Evolutionary conservation across 2,888 invertebrate species (phyloP).

Genomic region (Boloria euphrosyne): DNA sequence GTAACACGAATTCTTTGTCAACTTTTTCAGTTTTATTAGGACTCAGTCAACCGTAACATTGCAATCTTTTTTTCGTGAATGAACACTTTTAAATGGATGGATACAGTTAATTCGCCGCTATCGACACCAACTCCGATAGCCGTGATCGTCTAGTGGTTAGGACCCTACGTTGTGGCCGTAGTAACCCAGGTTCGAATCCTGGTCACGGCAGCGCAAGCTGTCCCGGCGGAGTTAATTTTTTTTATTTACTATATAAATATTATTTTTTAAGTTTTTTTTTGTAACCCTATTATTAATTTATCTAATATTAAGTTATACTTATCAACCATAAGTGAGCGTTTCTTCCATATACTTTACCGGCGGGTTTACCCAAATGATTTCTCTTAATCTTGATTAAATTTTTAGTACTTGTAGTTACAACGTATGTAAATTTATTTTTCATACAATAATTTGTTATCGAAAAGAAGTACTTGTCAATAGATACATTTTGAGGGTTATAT

Average conservation of each 20-base stretch:
- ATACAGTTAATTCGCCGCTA: background rate
- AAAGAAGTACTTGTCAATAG: no score
- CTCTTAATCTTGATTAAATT: no score
- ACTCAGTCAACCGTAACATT: conserved; percentile 10
- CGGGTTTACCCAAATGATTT: no score
- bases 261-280: background rate
- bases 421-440: background rate
- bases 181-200: conserved; percentile 85
- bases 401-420: no score
- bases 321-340: no score
- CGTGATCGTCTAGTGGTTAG: conserved; percentile 90
- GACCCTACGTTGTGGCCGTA: conserved; percentile 90
- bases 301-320: background rate
- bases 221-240: conserved; percentile 8
- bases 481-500: no score
- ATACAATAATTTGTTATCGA: background rate
- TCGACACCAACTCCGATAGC: conserved; percentile 67
- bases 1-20: background rate
- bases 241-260: background rate
- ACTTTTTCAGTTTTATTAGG: background rate
- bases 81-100: background rate
- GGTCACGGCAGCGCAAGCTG: conserved; percentile 18
- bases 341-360: no score
- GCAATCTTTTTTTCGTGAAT: background rate
- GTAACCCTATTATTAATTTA: background rate